Conservation (phyloP, 1,140 invertebrate genomes). For the Agrypnia vestita region DNA sequence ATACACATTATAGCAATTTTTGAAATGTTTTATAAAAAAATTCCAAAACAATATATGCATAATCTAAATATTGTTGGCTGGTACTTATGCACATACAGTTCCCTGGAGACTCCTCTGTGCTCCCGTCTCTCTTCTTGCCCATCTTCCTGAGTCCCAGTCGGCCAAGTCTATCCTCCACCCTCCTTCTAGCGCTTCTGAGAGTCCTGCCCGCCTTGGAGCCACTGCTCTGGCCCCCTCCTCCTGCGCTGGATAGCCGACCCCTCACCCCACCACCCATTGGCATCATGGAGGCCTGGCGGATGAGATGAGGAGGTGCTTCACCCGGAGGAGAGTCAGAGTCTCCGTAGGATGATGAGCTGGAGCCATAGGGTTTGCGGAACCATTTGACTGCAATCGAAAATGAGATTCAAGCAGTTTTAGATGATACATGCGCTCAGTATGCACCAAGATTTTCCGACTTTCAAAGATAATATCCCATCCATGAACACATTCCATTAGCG, state of each 20-base stretch:
- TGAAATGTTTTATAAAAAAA: too few species aligned
- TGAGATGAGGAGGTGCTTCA: slow-evolving; percentile 66
- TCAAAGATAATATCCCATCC: too few species aligned
- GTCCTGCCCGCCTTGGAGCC: slow-evolving; percentile 76
- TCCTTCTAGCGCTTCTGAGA: slow-evolving; percentile 84
- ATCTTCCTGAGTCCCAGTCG: slow-evolving; percentile 80
- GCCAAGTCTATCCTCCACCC: slow-evolving; percentile 89
- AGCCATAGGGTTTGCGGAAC: slow-evolving; percentile 73
- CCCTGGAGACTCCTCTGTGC: slow-evolving; percentile 86
- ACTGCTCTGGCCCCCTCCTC: slow-evolving; percentile 57
- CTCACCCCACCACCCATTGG: slow-evolving; percentile 56
- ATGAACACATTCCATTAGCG: too few species aligned
- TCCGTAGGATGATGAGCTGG: slow-evolving; percentile 70
- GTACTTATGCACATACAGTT: slow-evolving; percentile 76
- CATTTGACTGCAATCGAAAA: slow-evolving; percentile 76
- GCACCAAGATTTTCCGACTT: too few species aligned
- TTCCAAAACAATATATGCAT: too few species aligned
- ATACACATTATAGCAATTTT: too few species aligned
- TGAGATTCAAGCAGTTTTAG: background rate
- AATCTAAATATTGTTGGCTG: too few species aligned
- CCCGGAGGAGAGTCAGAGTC: slow-evolving; percentile 72
- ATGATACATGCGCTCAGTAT: too few species aligned
- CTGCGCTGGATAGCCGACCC: background rate
- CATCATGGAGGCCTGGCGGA: slow-evolving; percentile 68
- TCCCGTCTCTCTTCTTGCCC: slow-evolving; percentile 90